Conservation (phyloP, 2,113 vertebrate genomes). For the Raja brachyura region DNA sequence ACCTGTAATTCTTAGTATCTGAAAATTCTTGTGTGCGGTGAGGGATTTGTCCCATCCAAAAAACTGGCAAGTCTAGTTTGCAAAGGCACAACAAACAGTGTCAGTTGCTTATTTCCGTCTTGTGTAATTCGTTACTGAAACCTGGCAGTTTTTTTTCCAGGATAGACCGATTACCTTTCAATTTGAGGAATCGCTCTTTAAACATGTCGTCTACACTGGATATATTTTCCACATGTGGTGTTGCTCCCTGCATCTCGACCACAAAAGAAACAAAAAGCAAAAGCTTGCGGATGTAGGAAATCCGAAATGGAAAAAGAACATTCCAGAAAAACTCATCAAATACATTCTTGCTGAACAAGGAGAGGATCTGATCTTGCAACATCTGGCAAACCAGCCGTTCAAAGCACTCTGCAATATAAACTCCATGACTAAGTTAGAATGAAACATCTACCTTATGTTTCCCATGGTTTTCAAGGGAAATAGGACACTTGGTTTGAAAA, state of each 20-base stretch:
- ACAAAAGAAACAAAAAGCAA: no score
- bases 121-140: not conserved
- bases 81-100: not conserved
- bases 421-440: not conserved
- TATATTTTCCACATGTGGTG: not conserved
- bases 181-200: not conserved
- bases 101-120: not conserved
- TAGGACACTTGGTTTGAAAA: no score
- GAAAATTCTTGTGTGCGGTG: not conserved
- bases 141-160: not conserved
- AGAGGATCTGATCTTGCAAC: not conserved
- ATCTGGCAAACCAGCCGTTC: not conserved
- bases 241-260: not conserved
- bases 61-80: not conserved
- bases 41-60: not conserved
- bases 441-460: not conserved
- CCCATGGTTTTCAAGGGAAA: no score
- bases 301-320: no score
- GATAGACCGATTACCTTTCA: not conserved
- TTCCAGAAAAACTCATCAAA: no score
- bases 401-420: not conserved
- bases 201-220: not conserved
- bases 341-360: not conserved
- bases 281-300: no score
- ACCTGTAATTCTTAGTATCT: no score